Percentiles rank a stretch among this genome's conserved stretches.
These are phyloP conservation scores for Coracopsis vasa DNA, from an alignment of 2,113 vertebrate genomes.

Conservation along the genomic window DNA sequence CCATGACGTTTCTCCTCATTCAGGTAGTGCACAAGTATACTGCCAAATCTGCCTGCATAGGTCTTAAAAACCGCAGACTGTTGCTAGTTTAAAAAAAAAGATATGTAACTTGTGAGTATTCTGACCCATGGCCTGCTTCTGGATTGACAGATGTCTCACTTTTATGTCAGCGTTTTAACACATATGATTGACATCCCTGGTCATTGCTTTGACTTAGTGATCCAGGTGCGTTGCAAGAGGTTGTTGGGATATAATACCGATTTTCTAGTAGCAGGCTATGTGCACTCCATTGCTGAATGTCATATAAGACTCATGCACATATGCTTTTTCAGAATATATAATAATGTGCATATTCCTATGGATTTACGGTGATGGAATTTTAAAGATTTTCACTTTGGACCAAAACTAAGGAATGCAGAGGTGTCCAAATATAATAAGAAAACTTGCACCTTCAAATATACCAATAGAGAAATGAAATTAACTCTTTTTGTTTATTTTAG, in stretches of 20 bases:
- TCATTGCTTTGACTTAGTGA: neutral
- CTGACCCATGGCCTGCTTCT: neutral
- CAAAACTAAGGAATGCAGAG: neutral
- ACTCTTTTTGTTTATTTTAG: neutral
- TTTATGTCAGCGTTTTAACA: neutral
- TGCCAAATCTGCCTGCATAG: neutral
- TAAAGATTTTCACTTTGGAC: neutral
- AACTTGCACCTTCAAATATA: neutral
- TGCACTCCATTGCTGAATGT: neutral
- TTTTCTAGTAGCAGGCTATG: neutral
- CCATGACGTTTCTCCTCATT: neutral
- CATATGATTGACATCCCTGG: neutral
- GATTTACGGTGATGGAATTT: neutral
- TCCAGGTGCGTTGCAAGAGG: neutral
- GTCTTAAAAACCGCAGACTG: neutral
- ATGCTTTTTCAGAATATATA: neutral
- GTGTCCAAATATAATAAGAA: neutral
- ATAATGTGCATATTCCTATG: neutral
- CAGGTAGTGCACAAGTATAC: accelerated
- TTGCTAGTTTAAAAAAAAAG: neutral
- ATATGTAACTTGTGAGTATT: neutral
- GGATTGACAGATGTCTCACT: neutral
- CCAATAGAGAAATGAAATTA: neutral
- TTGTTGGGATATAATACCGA: neutral
- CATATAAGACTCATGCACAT: neutral